A percentile compares a stretch with the other conserved stretches of the same genome.
These are phyloP conservation scores for Formica aserva DNA, from an alignment of 2,888 invertebrate species.

Conservation along the genomic window DNA sequence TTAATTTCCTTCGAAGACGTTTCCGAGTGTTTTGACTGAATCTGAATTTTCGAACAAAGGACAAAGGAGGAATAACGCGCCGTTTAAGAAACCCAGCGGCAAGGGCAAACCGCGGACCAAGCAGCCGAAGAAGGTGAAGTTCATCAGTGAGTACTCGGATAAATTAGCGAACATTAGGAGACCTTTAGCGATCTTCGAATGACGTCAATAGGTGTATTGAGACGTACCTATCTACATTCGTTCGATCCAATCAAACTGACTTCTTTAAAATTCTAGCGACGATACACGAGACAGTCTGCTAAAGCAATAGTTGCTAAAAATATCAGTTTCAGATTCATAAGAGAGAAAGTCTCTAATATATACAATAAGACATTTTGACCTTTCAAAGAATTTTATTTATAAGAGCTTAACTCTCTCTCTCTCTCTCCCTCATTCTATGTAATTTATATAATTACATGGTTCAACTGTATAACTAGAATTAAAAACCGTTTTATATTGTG, in stretches of 20 bases:
- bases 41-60: conserved; percentile 75
- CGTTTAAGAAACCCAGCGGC: conserved; percentile 93
- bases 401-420: background rate
- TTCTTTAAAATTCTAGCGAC: background rate
- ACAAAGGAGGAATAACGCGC: conserved; percentile 87
- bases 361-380: background rate
- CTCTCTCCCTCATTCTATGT: background rate
- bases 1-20: conserved; percentile 46
- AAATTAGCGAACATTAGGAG: background rate
- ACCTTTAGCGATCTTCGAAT: background rate
- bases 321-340: background rate
- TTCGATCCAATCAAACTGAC: conserved; percentile 5
- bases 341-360: background rate
- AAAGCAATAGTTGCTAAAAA: background rate
- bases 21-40: conserved; percentile 59
- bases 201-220: conserved; percentile 3
- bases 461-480: background rate
- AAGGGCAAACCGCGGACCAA: conserved; percentile 92
- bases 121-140: conserved; percentile 96
- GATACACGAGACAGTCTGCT: background rate
- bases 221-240: background rate
- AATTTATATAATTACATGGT: background rate
- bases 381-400: background rate
- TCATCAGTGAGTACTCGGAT: conserved; percentile 92
- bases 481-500: background rate